Evolutionary conservation across 2,113 vertebrate species (phyloP), one percentile per base, ranked within the genome.

Genomic region (Erythrocercus mccallii): DNA sequence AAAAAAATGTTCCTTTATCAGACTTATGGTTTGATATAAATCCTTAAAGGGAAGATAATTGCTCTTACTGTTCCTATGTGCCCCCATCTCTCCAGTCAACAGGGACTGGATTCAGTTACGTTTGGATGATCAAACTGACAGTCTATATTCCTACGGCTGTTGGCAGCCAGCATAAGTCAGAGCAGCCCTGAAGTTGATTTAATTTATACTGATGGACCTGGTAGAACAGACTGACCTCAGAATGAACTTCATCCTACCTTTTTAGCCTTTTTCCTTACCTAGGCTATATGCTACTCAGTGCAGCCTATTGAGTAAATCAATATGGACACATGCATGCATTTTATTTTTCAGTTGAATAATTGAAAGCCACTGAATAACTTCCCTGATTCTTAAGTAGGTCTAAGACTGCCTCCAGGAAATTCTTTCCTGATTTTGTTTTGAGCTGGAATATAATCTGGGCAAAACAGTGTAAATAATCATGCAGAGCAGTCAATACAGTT

Each of bases 131-230:
- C 47, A 86, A 64, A 56, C 44, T 89, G 88, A 92, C 86, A 86
- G 37, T 33, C 31, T 60, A 14, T 31, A 64, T 56, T 88, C 95
- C 90, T 78, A 70, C 58, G 90, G 95, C 90, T 94, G 13, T 60
- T 74, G 71, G 79, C 87, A 94, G 70, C 37, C 79, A 88, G 53
- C 54, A 45, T 82, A 96, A 91, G 50, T 84, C 66, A 95, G 54
- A 91, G 45, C 23, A 65, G 18, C 35, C 64, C 76, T 70, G 60
- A 90, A 17, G 44, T 3, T 92, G 92, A 91, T 94, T 86, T 88
- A 91, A 96, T 94, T 81, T 94, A 50, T 81, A 27, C 44, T 94
- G 95, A 93, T 61, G 23, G 92, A 89, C 20, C 77, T 61, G 37
- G 69, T 91, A 25, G 62, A 97, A 83, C 15, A 88, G 30, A 37